Percentiles rank a stretch among this genome's conserved stretches.
Evolutionary conservation across 2,797 vertebrate genomes (phyloP).

Genomic region (Lepidocolaptes lacrymiger): DNA sequence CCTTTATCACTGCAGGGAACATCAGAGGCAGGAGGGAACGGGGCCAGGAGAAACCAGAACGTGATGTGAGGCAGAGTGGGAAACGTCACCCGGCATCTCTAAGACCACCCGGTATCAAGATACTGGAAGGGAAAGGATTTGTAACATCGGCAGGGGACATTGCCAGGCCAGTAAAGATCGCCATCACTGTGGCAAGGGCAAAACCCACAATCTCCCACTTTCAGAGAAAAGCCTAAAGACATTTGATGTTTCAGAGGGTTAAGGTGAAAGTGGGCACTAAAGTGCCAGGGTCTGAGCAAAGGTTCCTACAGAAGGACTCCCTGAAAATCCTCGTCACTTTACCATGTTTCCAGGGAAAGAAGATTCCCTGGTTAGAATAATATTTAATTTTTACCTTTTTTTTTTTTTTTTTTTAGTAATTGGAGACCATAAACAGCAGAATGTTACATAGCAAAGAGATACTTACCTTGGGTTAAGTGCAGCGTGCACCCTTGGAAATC

Average conservation of each 20-base stretch:
- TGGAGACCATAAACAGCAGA: background rate
- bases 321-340: background rate
- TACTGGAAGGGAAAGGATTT: background rate
- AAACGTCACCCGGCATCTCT: background rate
- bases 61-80: background rate
- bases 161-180: background rate
- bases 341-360: background rate
- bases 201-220: background rate
- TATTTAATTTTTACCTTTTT: background rate
- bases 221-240: background rate
- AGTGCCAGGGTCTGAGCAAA: background rate
- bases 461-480: background rate
- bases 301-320: background rate
- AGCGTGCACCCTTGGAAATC: background rate
- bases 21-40: background rate
- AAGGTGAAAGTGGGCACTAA: background rate
- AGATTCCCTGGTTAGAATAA: background rate
- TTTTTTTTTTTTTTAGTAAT: background rate
- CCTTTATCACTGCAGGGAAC: background rate
- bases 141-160: fast-evolving
- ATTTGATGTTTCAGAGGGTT: fast-evolving
- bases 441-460: background rate
- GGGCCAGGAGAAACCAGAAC: background rate
- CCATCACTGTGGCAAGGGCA: background rate
- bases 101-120: background rate